phyloP scores from a whole-genome alignment of 2,797 vertebrate species.

The Karalla daura region DNA sequence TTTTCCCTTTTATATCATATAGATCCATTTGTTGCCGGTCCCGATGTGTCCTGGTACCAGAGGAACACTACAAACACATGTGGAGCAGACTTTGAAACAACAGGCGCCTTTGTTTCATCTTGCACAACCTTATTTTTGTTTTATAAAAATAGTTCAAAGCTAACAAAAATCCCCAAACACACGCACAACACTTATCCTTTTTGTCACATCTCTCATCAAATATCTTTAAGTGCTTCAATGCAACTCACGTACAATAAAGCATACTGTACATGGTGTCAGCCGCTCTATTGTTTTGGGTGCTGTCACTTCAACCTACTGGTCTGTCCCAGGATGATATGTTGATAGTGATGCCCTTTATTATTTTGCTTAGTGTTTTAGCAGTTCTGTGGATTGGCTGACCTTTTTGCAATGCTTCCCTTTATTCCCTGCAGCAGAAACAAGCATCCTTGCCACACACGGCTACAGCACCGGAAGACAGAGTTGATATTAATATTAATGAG shows the following conservation, averaged over 20 bases:
- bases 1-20: constrained; percentile 50
- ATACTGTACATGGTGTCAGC: constrained; percentile 54
- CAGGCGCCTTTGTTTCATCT: constrained; percentile 20
- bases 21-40: constrained; percentile 51
- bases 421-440: constrained; percentile 61
- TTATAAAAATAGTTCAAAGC: constrained; percentile 16
- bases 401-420: constrained; percentile 73
- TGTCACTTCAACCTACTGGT: constrained; percentile 73
- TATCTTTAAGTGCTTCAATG: constrained; percentile 14
- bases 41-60: constrained; percentile 22
- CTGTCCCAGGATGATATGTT: constrained; percentile 75
- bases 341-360: constrained; percentile 84
- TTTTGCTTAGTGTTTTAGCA: constrained; percentile 77
- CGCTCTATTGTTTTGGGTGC: constrained; percentile 55
- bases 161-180: neutral
- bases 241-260: constrained; percentile 55
- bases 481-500: constrained; percentile 84
- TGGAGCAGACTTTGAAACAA: constrained; percentile 17
- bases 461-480: constrained; percentile 53
- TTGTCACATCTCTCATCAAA: constrained; percentile 4
- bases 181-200: constrained; percentile 4
- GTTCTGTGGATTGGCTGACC: constrained; percentile 81
- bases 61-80: constrained; percentile 12
- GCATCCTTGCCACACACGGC: constrained; percentile 53
- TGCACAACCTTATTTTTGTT: constrained; percentile 12